Percentiles rank a stretch among this genome's conserved stretches.
Evolutionary conservation across 2,888 invertebrate species (phyloP).

Genomic region (Chaitophorus viminalis): DNA sequence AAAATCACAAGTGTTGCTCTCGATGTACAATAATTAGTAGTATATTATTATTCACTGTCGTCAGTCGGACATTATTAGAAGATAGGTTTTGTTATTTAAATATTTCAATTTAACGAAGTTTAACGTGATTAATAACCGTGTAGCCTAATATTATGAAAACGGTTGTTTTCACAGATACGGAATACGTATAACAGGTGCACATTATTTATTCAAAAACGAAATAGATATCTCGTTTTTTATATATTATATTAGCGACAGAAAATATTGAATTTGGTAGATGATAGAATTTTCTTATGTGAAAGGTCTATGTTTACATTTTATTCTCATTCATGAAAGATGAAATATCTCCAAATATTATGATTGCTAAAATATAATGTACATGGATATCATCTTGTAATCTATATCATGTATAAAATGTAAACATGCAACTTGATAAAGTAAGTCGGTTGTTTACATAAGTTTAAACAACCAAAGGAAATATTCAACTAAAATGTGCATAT

Average conservation of each 20-base stretch:
- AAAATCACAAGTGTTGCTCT: too few relatives aligned
- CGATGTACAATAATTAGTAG: too few relatives aligned
- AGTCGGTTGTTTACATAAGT: background rate
- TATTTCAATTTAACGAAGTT: too few relatives aligned
- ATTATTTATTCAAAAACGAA: too few relatives aligned
- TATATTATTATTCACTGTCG: too few relatives aligned
- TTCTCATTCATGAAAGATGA: background rate
- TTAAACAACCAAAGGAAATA: background rate
- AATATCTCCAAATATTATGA: background rate
- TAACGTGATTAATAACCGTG: too few relatives aligned
- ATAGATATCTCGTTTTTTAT: too few relatives aligned
- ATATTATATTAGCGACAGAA: background rate
- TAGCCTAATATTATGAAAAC: too few relatives aligned
- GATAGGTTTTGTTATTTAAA: too few relatives aligned
- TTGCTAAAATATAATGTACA: background rate
- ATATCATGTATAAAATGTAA: background rate
- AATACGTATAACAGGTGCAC: too few relatives aligned
- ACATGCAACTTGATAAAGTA: background rate
- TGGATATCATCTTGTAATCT: background rate
- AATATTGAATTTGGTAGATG: background rate
- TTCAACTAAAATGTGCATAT: background rate
- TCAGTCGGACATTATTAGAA: too few relatives aligned
- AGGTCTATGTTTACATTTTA: background rate
- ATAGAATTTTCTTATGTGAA: background rate
- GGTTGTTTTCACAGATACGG: too few relatives aligned